Base-by-base conservation (phyloP, 2,888 invertebrate genomes). In the Syrphus vitripennis region DNA sequence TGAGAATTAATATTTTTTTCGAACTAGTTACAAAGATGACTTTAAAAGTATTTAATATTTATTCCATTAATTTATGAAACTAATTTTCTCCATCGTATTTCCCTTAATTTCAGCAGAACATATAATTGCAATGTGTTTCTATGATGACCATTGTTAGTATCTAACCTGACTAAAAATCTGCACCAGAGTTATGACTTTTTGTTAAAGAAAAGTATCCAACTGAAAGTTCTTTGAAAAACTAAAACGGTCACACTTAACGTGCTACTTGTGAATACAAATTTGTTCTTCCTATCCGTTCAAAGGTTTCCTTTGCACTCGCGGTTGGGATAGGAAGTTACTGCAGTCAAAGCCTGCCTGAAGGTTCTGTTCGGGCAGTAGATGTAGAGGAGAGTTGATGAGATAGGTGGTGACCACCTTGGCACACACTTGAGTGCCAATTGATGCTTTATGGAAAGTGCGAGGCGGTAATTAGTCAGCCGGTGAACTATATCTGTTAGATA, bases 381-480 rank as follows among this genome's bases (percentile, higher is more conserved):
- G 65, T 14, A 14, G 72, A 34, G 40, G 26, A 65, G 65, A 37
- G 63, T 72, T 86, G 86, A 77, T 82, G 86, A 78, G 77, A 78
- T 82, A 86, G 86, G 82, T 82, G 82, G 82, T 82, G 77, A 77
- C 78, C 86, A 82, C 86, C 86, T 86, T 82, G 77, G 86, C 77
- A 86, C 77, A 86, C 82, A 87, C 83, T 83, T 87, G 83, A 87
- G 87, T 83, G 87, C 82, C 87, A 87, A 87, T 87, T 87, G 87
- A 87, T 87, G 87, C 87, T 83, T 82, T 83, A 83, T 87, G 82
- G 82, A 83, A 87, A 87, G 87, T 87, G 87, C 87, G 83, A 87
- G 83, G 78, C 78, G 79, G 87, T 87, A 87, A 87, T 87, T 87
- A 87, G 87, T 87, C 87, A 87, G 87, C 86, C 82, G 31, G 76